Conservation (phyloP, 2,888 invertebrate genomes). For the Adelphocoris suturalis region DNA sequence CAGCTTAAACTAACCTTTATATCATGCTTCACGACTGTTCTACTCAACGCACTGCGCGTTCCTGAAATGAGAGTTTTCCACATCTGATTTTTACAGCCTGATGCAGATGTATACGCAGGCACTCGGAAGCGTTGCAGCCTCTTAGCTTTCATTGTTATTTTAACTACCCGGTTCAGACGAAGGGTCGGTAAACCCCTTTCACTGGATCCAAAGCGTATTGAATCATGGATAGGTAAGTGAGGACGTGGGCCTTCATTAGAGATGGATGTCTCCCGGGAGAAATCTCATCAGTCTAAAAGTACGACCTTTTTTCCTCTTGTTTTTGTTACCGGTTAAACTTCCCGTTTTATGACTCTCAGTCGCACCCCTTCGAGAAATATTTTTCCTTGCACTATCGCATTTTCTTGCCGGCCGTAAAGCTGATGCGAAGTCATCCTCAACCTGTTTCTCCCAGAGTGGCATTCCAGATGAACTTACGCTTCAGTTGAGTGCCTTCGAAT, state of each 20-base stretch:
- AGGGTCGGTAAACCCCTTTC: background rate
- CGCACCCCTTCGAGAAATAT: background rate
- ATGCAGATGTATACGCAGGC: background rate
- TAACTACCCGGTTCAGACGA: background rate
- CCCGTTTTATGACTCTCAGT: background rate
- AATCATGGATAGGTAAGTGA: background rate
- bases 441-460: background rate
- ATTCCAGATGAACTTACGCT: background rate
- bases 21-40: no score
- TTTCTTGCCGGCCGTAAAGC: slow-evolving; percentile 15
- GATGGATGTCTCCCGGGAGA: slow-evolving; percentile 5
- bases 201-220: background rate
- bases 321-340: background rate
- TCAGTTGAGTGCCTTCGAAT: background rate
- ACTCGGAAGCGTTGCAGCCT: background rate
- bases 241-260: background rate
- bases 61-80: no score
- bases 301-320: background rate
- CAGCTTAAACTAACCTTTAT: no score
- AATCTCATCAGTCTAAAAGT: slow-evolving; percentile 17
- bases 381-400: slow-evolving; percentile 28
- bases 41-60: no score
- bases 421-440: background rate
- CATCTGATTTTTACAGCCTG: no score
- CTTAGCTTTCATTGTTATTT: background rate